Conservation (phyloP, 1,140 invertebrate genomes). For the Meloidogyne floridensis region DNA sequence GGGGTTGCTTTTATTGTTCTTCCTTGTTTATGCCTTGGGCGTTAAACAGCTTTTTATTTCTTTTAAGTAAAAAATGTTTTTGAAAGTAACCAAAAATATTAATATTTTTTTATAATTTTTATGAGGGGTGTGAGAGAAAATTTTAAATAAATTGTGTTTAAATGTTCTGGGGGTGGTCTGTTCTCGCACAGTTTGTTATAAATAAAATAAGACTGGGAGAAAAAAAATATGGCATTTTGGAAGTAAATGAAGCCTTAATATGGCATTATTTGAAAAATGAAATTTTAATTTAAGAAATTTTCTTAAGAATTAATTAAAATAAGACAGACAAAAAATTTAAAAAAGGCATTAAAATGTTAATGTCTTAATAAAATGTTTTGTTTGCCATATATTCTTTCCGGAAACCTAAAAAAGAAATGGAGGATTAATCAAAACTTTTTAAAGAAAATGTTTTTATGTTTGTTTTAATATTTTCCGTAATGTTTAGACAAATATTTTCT, state of each 20-base stretch:
- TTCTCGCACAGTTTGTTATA: not conserved
- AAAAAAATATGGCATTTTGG: not conserved
- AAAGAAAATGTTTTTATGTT: not conserved
- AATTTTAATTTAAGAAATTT: not conserved
- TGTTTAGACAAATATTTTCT: not conserved
- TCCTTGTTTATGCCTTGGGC: not conserved
- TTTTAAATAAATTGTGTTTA: not conserved
- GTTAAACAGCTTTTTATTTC: not conserved
- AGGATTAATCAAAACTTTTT: too few species aligned
- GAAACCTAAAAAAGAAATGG: too few species aligned
- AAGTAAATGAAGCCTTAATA: not conserved
- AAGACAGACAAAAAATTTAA: conserved; percentile 3
- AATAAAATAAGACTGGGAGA: not conserved
- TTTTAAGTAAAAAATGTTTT: not conserved
- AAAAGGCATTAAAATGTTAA: not conserved
- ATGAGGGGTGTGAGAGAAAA: conserved; percentile 4
- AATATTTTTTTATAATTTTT: not conserved
- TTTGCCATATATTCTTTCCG: too few species aligned
- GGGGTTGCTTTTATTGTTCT: not conserved
- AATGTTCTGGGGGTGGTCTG: not conserved
- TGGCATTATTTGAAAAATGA: not conserved
- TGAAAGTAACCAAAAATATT: conserved; percentile 1
- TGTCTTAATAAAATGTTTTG: too few species aligned
- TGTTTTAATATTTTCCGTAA: not conserved
- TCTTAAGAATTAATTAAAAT: conserved; percentile 2